Evolutionary conservation across 2,888 invertebrate species (phyloP), one percentile per base, ranked within the genome.

Genomic region (Drosophila longiperda): DNA sequence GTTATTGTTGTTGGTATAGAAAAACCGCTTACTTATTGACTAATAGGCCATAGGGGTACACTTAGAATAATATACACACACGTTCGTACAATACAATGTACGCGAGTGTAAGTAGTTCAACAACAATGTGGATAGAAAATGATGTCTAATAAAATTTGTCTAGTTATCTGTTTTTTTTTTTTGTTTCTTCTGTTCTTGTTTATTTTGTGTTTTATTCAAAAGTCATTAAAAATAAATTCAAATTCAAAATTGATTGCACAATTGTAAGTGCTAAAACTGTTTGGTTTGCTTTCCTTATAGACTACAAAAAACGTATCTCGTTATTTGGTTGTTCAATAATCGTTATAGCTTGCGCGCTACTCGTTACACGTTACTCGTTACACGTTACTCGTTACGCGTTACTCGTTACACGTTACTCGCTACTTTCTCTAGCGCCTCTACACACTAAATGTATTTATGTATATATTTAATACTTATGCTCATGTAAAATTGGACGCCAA

Each of bases 401-500:
- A 55, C 60, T 59, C 69, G 70, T 26, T 42, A 42, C 20, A 23
- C 20, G 42, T 40, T 67, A 67, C 54, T 64, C 32, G 36, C 33
- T 69, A 74, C 52, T 4, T 20, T 36, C 50, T 45, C 63, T 71
- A 59, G 63, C 63, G 33, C 48, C 63, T 72, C 63, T 68, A 62
- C 26, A 55, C 32, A 53, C 34, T 72, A 72, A 66, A 42, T 42
- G 42, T 20, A 38, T 55, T 36, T 20, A 40, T 42, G 12, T 32
- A 57, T 34, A 20, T 57, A 42, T 57, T 60, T 73, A 65, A 68
- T 87, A 67, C 68, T 75, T 85, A 69, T 71, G 62, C 62, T 75
- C 75, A 76, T 88, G 82, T 86, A 87, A 86, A 88, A 84, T 88
- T 86, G 89, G 89, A 86, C 86, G 85, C 86, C 80, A 85, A 85